phyloP scores from a whole-genome alignment of 2,113 vertebrate species.

The Atlantisia rogersi region DNA sequence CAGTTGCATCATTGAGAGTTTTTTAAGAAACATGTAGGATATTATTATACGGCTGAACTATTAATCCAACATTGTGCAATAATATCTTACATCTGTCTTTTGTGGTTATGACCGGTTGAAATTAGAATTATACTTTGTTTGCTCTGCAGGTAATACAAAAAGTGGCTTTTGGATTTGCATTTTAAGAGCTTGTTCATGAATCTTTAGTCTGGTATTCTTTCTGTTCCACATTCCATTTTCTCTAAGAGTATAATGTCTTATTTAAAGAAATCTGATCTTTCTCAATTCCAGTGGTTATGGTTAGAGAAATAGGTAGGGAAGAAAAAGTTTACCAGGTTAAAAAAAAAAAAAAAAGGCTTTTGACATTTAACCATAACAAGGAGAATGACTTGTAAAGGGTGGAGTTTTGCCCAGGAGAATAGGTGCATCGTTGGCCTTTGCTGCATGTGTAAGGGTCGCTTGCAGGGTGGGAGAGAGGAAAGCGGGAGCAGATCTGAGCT shows the following conservation, averaged over 20 bases:
- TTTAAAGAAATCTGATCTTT: not conserved
- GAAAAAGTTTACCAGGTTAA: not conserved
- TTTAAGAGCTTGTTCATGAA: not conserved
- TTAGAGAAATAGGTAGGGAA: not conserved
- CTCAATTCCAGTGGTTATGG: not conserved
- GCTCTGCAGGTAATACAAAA: not conserved
- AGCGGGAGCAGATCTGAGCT: fast-evolving
- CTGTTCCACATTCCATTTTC: not conserved
- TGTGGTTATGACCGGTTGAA: not conserved
- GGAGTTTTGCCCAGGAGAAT: not conserved
- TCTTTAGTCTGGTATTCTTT: not conserved
- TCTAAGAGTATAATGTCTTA: not conserved
- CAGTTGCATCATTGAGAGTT: not conserved
- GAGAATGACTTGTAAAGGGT: not conserved
- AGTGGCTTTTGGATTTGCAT: not conserved
- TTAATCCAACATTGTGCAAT: not conserved
- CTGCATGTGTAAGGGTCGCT: not conserved
- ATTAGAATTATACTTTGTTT: not conserved
- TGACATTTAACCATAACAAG: not conserved
- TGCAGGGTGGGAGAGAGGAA: not conserved
- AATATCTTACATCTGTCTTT: not conserved
- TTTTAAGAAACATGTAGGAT: not conserved
- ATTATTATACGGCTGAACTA: not conserved
- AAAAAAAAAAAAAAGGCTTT: not conserved
- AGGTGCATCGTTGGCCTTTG: not conserved